Percentiles rank a stretch among this genome's conserved stretches.
Evolutionary conservation across 2,113 vertebrate genomes (phyloP).

Genomic region (Halichoerus grypus): DNA sequence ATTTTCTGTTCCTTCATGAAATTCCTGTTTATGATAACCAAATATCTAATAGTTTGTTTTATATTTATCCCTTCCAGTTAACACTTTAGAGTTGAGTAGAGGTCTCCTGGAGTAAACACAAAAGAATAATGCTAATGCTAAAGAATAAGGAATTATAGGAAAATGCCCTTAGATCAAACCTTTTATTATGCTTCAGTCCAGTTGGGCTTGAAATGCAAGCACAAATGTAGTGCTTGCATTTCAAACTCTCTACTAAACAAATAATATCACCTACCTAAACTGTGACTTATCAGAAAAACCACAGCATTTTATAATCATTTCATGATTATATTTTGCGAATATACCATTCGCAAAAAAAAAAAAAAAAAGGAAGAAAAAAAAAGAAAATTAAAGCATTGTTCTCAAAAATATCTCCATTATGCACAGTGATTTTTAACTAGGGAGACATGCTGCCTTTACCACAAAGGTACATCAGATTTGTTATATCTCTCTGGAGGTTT

Average conservation of each 20-base stretch:
- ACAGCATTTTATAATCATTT: background rate
- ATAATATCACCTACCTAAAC: background rate
- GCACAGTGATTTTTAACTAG: background rate
- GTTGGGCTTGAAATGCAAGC: background rate
- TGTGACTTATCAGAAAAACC: background rate
- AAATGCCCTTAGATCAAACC: background rate
- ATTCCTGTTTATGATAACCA: background rate
- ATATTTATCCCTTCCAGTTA: background rate
- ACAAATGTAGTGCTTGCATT: background rate
- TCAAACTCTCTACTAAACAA: no score
- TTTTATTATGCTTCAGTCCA: background rate
- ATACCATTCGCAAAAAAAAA: background rate
- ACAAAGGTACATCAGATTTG: no score
- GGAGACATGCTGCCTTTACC: background rate
- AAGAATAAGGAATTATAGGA: background rate
- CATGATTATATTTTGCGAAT: background rate
- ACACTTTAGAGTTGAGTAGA: background rate
- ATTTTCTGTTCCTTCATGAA: background rate
- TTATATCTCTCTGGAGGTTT: background rate
- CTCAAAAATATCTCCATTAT: background rate
- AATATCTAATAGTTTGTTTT: background rate
- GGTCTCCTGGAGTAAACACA: background rate
- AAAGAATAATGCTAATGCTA: background rate
- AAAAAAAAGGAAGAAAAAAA: no score
- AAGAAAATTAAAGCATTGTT: background rate